Base-by-base conservation (phyloP, 30 jellyfish, hydroid and myxozoan genomes). In the Pseudorhiza aurosa region DNA sequence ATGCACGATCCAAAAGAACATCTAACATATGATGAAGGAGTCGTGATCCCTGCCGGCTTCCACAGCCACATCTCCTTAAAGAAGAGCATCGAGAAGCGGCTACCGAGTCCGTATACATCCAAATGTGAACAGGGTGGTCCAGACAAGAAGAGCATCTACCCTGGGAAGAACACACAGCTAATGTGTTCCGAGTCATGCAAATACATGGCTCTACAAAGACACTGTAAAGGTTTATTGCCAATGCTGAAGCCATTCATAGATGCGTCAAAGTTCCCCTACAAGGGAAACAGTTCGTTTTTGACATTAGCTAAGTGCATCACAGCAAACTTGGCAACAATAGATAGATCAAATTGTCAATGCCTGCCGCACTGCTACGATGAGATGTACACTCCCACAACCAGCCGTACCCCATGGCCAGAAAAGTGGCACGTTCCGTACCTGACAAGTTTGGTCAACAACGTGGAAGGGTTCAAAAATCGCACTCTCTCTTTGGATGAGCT, bases 381-480 rank as follows among this genome's bases (percentile, higher is more conserved):
- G 11, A 8, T 27, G 58, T 73, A 73, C 45, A 19, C 22, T 44
- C 4, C 24, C 14, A 60, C 60, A 27, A 29, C 60, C 26, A 73
- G 46, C 17, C 39, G 42, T 33, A 28, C 44, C 56, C 86, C 74
- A 6, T 73, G 86, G 86, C 86, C 86, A 1, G 55, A 32, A 51
- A 53, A 18, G 9, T 51, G 75, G 75, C 86, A 73, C 29, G 32
- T 35, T 9, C 14, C 39, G 36, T 14, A 26, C 7, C 53, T 50
- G 3, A 19, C 73, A 19, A 65, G 29, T 7, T 2, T 73, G 59
- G 43, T 73, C 46, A 30, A 22, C 25, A 45, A 45, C 15, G 39
- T 42, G 10, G 32, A 28, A 18, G 82, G 82, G n/a, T 26, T 36
- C 82, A 4, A 24, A 15, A 68, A 27, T 44, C 65, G 64, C 8